These are phyloP conservation scores for Geodia barretti DNA, from an alignment of 37 sponge, comb jelly and placozoan genomes.

Conservation along the genomic window DNA sequence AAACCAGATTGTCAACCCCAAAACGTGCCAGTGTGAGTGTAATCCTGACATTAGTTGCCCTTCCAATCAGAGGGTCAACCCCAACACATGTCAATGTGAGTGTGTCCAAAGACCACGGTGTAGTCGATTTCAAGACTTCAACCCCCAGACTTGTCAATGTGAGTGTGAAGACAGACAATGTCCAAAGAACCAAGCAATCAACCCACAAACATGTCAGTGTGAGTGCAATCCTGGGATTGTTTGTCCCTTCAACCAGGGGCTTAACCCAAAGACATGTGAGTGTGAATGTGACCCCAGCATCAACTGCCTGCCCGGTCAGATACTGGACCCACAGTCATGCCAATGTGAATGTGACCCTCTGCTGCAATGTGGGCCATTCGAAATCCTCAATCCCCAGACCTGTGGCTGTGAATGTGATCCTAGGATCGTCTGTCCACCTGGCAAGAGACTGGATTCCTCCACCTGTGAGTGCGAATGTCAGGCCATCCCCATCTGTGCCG, in stretches of 20 bases:
- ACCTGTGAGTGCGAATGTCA: conserved; percentile 50
- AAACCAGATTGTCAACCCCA: no score
- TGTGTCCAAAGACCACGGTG: no score
- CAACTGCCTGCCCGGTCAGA: conserved; percentile 2
- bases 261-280: conserved; percentile 1
- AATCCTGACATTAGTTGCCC: not conserved
- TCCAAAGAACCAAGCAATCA: no score
- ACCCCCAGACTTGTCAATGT: not conserved
- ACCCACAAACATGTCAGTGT: conserved; percentile 46
- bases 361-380: not conserved
- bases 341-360: conserved; percentile 30
- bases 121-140: no score
- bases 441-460: not conserved
- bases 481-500: not conserved
- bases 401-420: conserved; percentile 14
- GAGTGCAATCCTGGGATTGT: not conserved
- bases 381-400: not conserved
- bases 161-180: no score
- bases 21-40: conserved; percentile 54
- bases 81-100: no score
- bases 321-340: conserved; percentile 20
- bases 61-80: not conserved
- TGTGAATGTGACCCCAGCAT: not conserved
- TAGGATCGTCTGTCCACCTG: not conserved
- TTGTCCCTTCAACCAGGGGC: not conserved